A percentile compares a stretch with the other conserved stretches of the same genome.
phyloP scores from a whole-genome alignment of 2,888 invertebrate species.

The Dynastes grantii region DNA sequence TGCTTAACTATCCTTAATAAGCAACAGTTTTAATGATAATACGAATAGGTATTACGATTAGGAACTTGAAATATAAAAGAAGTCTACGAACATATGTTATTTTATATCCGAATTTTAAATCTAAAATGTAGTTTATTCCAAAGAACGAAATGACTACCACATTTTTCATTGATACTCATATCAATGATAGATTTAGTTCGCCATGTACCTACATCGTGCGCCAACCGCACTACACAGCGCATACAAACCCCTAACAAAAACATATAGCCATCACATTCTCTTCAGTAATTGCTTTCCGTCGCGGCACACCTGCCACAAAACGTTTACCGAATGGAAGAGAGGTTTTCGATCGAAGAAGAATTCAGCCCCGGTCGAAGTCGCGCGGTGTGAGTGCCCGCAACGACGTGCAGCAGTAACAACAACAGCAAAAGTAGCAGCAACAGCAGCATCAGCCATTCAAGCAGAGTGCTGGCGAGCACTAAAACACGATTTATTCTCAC shows the following conservation, averaged over 20 bases:
- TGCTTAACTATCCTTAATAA: too few relatives aligned
- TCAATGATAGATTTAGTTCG: conserved; percentile 7
- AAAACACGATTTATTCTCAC: conserved; percentile 62
- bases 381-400: conserved; percentile 12
- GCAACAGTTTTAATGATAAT: too few relatives aligned
- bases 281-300: conserved; percentile 30
- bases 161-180: conserved; percentile 1
- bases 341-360: conserved; percentile 21
- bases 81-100: too few relatives aligned
- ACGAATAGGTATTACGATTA: too few relatives aligned
- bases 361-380: conserved; percentile 10
- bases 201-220: not conserved
- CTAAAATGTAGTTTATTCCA: too few relatives aligned
- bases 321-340: conserved; percentile 9
- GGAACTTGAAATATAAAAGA: too few relatives aligned
- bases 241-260: conserved; percentile 2
- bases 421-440: conserved; percentile 2
- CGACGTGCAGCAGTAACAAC: conserved; percentile 1
- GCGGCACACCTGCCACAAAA: conserved; percentile 37
- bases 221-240: not conserved
- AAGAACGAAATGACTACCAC: not conserved
- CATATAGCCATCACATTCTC: conserved; percentile 23
- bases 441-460: conserved; percentile 17
- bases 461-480: conserved; percentile 19
- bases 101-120: too few relatives aligned